Conservation (phyloP, 37 sponge, comb jelly and placozoan genomes). For the Agelas oroides region DNA sequence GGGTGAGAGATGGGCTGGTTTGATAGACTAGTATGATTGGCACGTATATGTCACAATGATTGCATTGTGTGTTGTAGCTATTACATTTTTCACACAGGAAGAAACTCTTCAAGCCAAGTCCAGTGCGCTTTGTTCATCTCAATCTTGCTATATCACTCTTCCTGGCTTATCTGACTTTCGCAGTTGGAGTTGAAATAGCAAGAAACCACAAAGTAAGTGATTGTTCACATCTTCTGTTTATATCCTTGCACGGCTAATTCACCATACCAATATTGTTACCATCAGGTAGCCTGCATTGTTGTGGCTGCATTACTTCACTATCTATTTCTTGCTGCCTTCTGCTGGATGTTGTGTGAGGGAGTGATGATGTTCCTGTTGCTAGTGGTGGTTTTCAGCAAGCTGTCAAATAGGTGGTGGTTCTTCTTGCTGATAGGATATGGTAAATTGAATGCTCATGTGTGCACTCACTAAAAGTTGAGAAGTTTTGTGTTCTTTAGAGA, state of each 20-base stretch:
- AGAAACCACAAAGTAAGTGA: not conserved
- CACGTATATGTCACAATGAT: no score
- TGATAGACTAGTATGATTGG: no score
- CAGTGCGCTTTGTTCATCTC: slow-evolving; percentile 24
- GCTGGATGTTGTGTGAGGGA: slow-evolving; percentile 77
- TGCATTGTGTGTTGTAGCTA: no score
- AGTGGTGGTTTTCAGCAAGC: slow-evolving; percentile 51
- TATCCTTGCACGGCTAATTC: not conserved
- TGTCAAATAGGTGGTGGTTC: slow-evolving; percentile 58
- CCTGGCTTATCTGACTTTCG: slow-evolving; percentile 14
- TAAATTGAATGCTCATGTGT: no score
- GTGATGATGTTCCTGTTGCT: slow-evolving; percentile 69
- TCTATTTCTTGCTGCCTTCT: slow-evolving; percentile 63
- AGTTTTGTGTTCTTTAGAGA: no score
- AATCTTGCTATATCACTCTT: slow-evolving; percentile 39
- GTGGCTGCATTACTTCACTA: slow-evolving; percentile 60
- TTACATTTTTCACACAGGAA: slow-evolving; percentile 4
- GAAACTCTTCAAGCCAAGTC: slow-evolving; percentile 15
- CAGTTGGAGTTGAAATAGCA: slow-evolving; percentile 31
- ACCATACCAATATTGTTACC: no score
- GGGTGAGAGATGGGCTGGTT: no score
- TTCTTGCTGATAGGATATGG: slow-evolving; percentile 58
- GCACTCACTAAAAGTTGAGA: no score
- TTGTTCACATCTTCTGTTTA: not conserved
- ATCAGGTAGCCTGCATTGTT: slow-evolving; percentile 19